Base-by-base conservation (phyloP, 2,888 invertebrate species). In the Lithosia quadra region DNA sequence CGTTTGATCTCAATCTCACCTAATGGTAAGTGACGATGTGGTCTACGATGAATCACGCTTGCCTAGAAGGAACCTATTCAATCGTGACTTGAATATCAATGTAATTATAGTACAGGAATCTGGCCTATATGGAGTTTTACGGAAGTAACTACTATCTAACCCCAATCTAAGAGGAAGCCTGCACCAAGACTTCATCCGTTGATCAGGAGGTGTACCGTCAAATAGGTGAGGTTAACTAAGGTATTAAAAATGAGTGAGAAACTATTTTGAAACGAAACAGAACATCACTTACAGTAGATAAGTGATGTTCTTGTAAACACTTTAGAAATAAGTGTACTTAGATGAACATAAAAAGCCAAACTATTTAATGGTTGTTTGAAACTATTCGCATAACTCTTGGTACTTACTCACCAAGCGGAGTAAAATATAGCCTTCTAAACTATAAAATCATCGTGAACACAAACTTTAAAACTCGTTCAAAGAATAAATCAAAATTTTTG, bases 331-430 rank as follows among this genome's bases (percentile, higher is more conserved):
- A 58, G 7, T 58, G 58, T 58, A 33, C 57, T 58, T 58, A 7
- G 13, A 24, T n/a, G 34, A 58, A 33, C 58, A 33, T 58, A 58
- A 58, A 58, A 58, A 58, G 15, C 24, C 28, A 58, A 58, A 58
- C 28, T 18, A 28, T 58, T 58, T 34, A 58, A 58, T n/a, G 58
- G 33, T 9, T n/a, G 33, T 58, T n/a, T 28, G 10, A 33, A 33
- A 58, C 58, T 58, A 58, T 58, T 34, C 28, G 15, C 58, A 33
- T 58, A 58, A 33, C n/a, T 58, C 58, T 33, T 58, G 2, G n/a
- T 58, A 34, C 33, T 58, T 58, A 58, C 18, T 24, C 24, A 28
- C 33, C n/a, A 49, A 49, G 18, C 18, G 9, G n/a, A 58, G 58
- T 33, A 34, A 28, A 58, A 58, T 33, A 58, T 33, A 58, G 58